phyloP scores from a whole-genome alignment of 2,888 invertebrate genomes.

The Trachelus tabidus region DNA sequence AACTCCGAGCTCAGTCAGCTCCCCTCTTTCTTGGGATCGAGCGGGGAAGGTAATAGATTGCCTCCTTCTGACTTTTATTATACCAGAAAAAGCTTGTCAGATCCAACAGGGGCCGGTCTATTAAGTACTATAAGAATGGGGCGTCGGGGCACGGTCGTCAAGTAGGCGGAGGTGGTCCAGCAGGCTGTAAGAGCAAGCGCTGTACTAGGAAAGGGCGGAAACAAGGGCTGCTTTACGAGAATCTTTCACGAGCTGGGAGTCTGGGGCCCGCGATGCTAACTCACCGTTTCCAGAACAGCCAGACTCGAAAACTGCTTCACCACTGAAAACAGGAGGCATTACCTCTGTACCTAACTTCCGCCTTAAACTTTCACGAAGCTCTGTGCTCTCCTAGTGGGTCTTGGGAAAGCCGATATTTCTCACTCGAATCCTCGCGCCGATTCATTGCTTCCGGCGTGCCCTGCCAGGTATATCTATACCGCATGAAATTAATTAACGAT shows the following conservation, averaged over 20 bases:
- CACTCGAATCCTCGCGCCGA: not conserved
- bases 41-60: conserved; percentile 50
- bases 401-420: not conserved
- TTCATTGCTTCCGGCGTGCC: not conserved
- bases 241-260: conserved; percentile 4
- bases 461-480: not conserved
- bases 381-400: not conserved
- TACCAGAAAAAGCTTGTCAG: conserved; percentile 48
- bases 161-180: conserved; percentile 24
- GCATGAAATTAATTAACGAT: not conserved
- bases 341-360: not conserved
- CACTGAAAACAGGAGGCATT: not conserved
- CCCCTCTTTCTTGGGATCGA: conserved; percentile 29
- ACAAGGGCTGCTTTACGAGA: conserved; percentile 4
- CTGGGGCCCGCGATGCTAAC: not conserved
- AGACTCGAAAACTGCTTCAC: not conserved
- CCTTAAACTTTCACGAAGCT: not conserved
- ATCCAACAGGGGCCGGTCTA: conserved; percentile 39
- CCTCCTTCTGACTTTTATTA: conserved; percentile 52
- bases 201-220: conserved; percentile 5
- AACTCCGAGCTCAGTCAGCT: conserved; percentile 27
- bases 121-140: conserved; percentile 34
- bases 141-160: conserved; percentile 17
- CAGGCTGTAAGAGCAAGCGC: not conserved
- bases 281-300: not conserved